Base-by-base conservation (phyloP, 2,888 invertebrate genomes). In the Dioctria linearis region DNA sequence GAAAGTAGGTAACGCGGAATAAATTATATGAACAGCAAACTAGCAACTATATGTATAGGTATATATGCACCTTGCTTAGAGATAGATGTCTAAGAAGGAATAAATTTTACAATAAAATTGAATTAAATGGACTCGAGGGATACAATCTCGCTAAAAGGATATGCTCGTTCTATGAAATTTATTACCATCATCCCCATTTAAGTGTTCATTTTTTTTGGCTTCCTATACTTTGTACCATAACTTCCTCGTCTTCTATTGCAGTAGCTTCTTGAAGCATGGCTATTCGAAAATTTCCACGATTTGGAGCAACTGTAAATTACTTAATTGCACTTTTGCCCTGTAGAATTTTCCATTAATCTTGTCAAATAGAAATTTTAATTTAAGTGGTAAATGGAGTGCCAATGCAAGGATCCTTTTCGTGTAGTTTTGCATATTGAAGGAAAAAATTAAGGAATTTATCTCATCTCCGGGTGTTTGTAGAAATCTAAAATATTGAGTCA, bases 61-160 rank as follows among this genome's bases (percentile, higher is more conserved):
- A 25, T 25, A 2, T 25, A 25, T 25, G 25, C 2, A 25, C 51
- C 71, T 71, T 54, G 71, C 51, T 71, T 71, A 51, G 25, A 25
- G 25, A 25, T 25, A 25, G 71, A 71, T 71, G 51, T 71, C 71
- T 71, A 51, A 37, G 71, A 51, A 54, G 40, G 71, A 71, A 71
- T 71, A 71, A 71, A 71, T 71, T 71, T 71, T 54, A 51, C 71
- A 71, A 71, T 71, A 71, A 71, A 71, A 71, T 71, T 71, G 71
- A 71, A 71, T 71, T 71, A 71, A 71, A 71, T 71, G 71, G 54
- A 71, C 54, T 71, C 37, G 1, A n/a, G 46, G 25, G 69, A 71
- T 71, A 71, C 71, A 71, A 71, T 71, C 71, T 71, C 54, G 39
- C 71, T 71, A 71, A 71, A 71, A 71, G 71, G 71, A 71, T 71